Evolutionary conservation across 2,797 vertebrate species (phyloP), one percentile per base, ranked within the genome.

Genomic region (Otolemur crassicaudatus): DNA sequence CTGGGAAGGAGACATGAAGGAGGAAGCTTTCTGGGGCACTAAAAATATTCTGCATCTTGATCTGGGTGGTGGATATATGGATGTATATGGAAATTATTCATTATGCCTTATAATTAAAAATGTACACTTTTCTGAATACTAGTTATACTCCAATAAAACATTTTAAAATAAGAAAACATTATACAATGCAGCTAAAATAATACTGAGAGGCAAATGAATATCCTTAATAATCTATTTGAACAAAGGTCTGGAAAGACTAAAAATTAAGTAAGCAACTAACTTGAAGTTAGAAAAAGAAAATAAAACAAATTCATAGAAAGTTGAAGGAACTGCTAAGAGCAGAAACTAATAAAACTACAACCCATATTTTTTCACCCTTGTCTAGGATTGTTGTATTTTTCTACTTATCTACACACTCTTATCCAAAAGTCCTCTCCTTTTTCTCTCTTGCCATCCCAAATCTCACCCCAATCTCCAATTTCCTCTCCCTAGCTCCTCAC

Each of bases 401-500:
- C 49, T 81, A 83, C 22, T 3, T 34, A 22, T 46, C 46, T 84
- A 70, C 3, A 13, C n/a, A 87, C 16, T 81, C 63, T 69, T 94
- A n/a, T 27, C 72, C 77, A 31, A 19, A 69, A 60, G n/a, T 63
- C 61, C 77, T 84, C 85, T 95, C 63, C 37, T 43, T 25, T 20
- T 84, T 67, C 84, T 95, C 31, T 94, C 83, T 29, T 79, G 67
- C 95, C 84, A 95, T 93, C 93, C 92, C 84, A 75, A 61, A 81
- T 23, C 72, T 80, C 91, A 92, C 46, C 87, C 87, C 96, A n/a
- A n/a, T 72, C 79, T 95, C 90, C 40, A 76, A 67, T 2, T 43
- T 94, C 97, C 95, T 96, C 69, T 90, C 93, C 94, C 96, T 89
- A 85, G 96, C 25, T 91, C 96, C 99, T 99, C 90, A 99, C 99